Conservation (phyloP, 2,113 vertebrate genomes). For the Zosterops pallidus region DNA sequence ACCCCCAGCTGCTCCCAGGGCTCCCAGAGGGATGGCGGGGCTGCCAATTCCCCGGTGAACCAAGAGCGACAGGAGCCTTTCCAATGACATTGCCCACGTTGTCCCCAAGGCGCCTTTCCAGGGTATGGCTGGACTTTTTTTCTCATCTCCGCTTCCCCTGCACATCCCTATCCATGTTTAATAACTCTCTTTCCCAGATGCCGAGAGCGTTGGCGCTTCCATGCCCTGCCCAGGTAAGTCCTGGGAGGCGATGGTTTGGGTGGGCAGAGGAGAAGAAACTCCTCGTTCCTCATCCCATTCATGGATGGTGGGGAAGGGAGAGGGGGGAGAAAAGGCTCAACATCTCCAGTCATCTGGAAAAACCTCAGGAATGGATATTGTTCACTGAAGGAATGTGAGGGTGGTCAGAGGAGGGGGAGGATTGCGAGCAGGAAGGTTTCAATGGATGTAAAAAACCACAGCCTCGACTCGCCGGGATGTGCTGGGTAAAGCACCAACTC, state of each 20-base stretch:
- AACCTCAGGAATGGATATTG: fast-evolving
- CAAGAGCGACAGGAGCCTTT: not conserved
- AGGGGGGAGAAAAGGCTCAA: not conserved
- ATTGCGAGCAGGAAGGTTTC: fast-evolving
- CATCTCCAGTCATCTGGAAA: not conserved
- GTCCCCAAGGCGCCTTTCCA: not conserved
- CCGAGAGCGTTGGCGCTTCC: not conserved
- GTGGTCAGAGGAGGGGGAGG: not conserved
- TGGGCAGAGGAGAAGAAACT: not conserved
- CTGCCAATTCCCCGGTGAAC: not conserved
- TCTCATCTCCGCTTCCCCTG: not conserved
- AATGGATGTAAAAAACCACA: not conserved
- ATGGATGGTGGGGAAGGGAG: not conserved
- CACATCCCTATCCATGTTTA: not conserved
- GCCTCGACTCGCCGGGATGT: not conserved
- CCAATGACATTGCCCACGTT: not conserved
- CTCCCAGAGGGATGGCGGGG: not conserved
- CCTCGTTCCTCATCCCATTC: not conserved
- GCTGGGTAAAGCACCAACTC: not conserved
- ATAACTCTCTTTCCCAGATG: constrained; percentile 17
- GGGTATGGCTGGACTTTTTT: not conserved
- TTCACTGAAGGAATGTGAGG: fast-evolving
- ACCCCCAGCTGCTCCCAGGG: fast-evolving
- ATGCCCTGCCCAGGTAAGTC: constrained; percentile 22
- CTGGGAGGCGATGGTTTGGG: fast-evolving